Percentiles rank a stretch among this genome's conserved stretches.
Conservation (phyloP, 2,113 vertebrate genomes). For the Heterocephalus glaber region DNA sequence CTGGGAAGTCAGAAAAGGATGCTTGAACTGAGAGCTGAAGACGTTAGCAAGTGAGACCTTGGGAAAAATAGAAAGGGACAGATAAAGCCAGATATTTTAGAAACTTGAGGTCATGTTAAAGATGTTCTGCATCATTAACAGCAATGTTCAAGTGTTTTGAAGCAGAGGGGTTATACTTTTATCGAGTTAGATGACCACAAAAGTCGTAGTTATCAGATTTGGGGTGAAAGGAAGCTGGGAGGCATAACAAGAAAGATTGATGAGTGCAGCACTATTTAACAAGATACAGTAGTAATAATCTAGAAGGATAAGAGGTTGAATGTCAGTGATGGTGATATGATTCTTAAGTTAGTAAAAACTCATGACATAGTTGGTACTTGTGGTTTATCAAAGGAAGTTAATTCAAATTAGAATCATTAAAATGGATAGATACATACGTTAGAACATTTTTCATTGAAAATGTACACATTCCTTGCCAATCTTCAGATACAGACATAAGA, state of each 20-base stretch:
- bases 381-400: neutral
- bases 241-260: neutral
- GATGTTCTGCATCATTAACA: neutral
- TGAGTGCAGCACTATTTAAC: neutral
- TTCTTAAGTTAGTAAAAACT: neutral
- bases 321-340: neutral
- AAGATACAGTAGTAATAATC: neutral
- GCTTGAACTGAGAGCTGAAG: neutral
- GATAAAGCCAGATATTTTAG: neutral
- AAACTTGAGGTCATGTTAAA: neutral
- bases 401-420: neutral
- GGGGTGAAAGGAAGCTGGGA: neutral
- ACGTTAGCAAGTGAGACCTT: neutral
- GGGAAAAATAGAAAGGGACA: neutral
- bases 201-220: neutral
- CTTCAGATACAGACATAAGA: neutral
- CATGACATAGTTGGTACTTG: neutral
- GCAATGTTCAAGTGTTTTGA: neutral
- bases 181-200: neutral
- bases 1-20: neutral
- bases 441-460: conserved; percentile 34
- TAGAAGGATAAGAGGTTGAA: neutral
- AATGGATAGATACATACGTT: neutral
- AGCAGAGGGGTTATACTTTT: neutral
- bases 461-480: neutral